These are phyloP conservation scores for Pararge aegeria DNA, from an alignment of 1,140 invertebrate species.

Conservation along the genomic window DNA sequence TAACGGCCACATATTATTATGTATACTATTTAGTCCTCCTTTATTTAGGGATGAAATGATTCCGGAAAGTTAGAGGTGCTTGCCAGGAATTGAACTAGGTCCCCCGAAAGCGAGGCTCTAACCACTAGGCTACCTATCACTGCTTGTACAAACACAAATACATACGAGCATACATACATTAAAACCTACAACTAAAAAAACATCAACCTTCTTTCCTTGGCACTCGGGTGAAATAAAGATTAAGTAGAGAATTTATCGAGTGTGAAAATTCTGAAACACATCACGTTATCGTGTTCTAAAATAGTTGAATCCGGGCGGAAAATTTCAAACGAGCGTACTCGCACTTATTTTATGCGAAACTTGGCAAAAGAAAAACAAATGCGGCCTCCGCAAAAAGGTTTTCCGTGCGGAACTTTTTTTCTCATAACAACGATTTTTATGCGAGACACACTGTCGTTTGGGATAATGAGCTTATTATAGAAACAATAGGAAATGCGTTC, in stretches of 20 bases:
- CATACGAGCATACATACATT: too few species aligned
- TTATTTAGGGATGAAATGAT: too few species aligned
- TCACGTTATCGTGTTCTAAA: slow-evolving; percentile 17
- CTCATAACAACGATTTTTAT: slow-evolving; percentile 39
- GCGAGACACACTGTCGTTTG: slow-evolving; percentile 14
- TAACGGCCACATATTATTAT: too few species aligned
- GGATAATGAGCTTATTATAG: neutral
- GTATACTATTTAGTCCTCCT: too few species aligned
- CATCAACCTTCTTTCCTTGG: too few species aligned
- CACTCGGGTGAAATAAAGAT: too few species aligned
- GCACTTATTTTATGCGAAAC: slow-evolving; percentile 31
- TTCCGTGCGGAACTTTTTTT: slow-evolving; percentile 35
- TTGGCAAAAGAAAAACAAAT: slow-evolving; percentile 42
- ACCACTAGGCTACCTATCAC: too few species aligned
- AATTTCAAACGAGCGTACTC: slow-evolving; percentile 21
- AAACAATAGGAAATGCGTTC: neutral
- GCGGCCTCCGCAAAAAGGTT: slow-evolving; percentile 40
- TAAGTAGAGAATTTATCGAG: neutral
- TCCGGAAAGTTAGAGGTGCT: too few species aligned
- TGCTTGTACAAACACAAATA: too few species aligned
- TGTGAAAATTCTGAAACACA: neutral
- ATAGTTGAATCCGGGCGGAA: slow-evolving; percentile 25
- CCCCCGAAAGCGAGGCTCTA: too few species aligned
- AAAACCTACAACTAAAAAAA: too few species aligned
- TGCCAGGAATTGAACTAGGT: too few species aligned